Base-by-base conservation (phyloP, 2,797 vertebrate genomes). In the Mus caroli region DNA sequence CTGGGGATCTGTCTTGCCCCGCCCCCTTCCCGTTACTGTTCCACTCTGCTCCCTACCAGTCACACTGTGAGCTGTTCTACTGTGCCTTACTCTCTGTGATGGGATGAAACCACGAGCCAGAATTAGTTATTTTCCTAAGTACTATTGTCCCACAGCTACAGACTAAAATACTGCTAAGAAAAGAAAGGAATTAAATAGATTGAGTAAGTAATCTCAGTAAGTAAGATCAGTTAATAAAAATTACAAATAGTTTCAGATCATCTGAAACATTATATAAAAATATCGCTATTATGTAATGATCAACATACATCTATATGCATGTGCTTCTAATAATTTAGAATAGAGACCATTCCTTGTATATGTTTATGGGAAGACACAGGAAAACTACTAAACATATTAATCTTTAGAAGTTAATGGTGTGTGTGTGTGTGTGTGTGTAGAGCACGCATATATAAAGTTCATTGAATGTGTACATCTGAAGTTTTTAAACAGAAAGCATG, bases 401-500 rank as follows among this genome's bases (percentile, higher is more conserved):
- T 71, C 43, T 88, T 67, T 94, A 28, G 52, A 89, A 96, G 93
- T 93, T 71, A 43, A 31, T 87, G 31, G 80, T 64, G 11, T 64
- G 62, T 58, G 58, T 58, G n/a, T 85, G 26, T 64, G 52, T 88
- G n/a, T 73, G 52, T 88, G 71, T 76, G 54, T 62, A 26, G 31
- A n/a, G 1, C 43, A 12, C 37, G 14, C 28, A 12, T 78, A 14
- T 54, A 8, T 75, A 37, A 96, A 11, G n/a, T 82, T 93, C 77
- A 71, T 83, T 92, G 76, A 67, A 85, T 69, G 12, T 76, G 6
- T 75, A 40, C 46, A 91, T 83, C 83, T 85, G 40, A 28, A n/a
- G 37, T 22, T 24, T 76, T 94, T n/a, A 91, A 90, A 89, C n/a
- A 76, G 69, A 80, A 95, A 24, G 34, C 71, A 93, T 76, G 64